Evolutionary conservation across 2,797 vertebrate species (phyloP), one percentile per base, ranked within the genome.

Genomic region (Jordanella pulchra): DNA sequence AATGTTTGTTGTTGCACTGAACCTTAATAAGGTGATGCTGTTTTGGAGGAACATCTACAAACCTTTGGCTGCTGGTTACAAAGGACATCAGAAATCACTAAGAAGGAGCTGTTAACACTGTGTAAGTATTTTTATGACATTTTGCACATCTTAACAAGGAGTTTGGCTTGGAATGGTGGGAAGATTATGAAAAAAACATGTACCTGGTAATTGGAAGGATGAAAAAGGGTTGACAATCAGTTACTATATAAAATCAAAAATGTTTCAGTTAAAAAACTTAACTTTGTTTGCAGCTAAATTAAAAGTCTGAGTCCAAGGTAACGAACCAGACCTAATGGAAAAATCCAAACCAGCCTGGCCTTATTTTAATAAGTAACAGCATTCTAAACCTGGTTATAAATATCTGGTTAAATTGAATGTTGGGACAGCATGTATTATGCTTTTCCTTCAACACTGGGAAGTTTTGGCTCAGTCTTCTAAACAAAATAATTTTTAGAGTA

Each of bases 61-160:
- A 74, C 65, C 18, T 90, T 92, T 70, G 83, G 78, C 69, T 73
- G 65, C 79, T 94, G 91, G 90, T 76, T 91, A 53, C 86, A 89
- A 80, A 83, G 79, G 74, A 89, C 79, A 1, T 84, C 85, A 63
- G 90, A 90, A 72, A 76, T 87, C 28, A 70, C 77, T 11, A 90
- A 90, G 74, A 92, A 90, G 78, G 89, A 92, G 35, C n/a, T 61
- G 21, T 39, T 39, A 7, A 39, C 32, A 21, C 39, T 61, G 32
- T 61, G 58, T 61, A 61, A 61, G 58, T 61, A 39, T 61, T 61
- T 61, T 39, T 61, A 14, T 39, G 18, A 21, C 30, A 35, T 4
- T 58, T 58, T 58, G 4, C 6, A 12, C 13, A 30, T 35, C 23
- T 61, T 39, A 6, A 7, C 35, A 39, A 6, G 32, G 21, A n/a